phyloP scores from a whole-genome alignment of 2,888 invertebrate genomes.

The Trissolcus japonicus region DNA sequence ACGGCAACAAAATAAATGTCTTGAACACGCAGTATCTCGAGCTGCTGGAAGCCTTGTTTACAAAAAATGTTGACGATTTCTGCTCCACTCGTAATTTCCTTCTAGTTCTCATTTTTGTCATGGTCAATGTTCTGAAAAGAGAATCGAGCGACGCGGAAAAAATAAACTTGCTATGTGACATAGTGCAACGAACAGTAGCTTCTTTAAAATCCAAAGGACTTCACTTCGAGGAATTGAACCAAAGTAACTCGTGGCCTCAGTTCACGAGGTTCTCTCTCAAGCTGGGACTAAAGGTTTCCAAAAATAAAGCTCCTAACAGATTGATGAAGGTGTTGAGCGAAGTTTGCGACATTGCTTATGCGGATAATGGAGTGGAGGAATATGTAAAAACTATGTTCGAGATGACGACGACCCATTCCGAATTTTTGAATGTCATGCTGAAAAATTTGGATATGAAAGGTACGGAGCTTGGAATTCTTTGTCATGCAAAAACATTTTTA shows the following conservation, averaged over 20 bases:
- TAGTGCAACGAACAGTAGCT: slow-evolving; percentile 58
- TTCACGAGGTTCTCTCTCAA: slow-evolving; percentile 80
- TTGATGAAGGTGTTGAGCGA: slow-evolving; percentile 79
- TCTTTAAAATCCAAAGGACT: slow-evolving; percentile 57
- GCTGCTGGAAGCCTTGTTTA: slow-evolving; percentile 66
- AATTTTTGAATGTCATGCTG: slow-evolving; percentile 84
- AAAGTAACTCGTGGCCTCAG: slow-evolving; percentile 70
- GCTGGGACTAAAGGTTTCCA: slow-evolving; percentile 79
- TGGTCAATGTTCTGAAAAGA: slow-evolving; percentile 68
- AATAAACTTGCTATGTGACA: slow-evolving; percentile 63
- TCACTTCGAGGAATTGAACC: slow-evolving; percentile 64
- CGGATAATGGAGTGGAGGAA: slow-evolving; percentile 77
- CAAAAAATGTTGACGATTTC: slow-evolving; percentile 55
- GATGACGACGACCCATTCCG: slow-evolving; percentile 87
- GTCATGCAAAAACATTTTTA: background rate
- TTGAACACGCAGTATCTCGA: slow-evolving; percentile 64
- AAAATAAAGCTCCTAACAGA: slow-evolving; percentile 74
- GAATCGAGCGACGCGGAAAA: slow-evolving; percentile 66
- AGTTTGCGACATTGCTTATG: slow-evolving; percentile 79
- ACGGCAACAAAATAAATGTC: slow-evolving; percentile 68
- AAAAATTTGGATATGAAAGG: slow-evolving; percentile 73
- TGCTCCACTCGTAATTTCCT: slow-evolving; percentile 63
- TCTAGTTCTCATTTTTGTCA: slow-evolving; percentile 67
- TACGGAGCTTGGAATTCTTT: slow-evolving; percentile 56
- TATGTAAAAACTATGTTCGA: slow-evolving; percentile 81